Conservation (phyloP, 2,113 vertebrate genomes). For the Origma solitaria region DNA sequence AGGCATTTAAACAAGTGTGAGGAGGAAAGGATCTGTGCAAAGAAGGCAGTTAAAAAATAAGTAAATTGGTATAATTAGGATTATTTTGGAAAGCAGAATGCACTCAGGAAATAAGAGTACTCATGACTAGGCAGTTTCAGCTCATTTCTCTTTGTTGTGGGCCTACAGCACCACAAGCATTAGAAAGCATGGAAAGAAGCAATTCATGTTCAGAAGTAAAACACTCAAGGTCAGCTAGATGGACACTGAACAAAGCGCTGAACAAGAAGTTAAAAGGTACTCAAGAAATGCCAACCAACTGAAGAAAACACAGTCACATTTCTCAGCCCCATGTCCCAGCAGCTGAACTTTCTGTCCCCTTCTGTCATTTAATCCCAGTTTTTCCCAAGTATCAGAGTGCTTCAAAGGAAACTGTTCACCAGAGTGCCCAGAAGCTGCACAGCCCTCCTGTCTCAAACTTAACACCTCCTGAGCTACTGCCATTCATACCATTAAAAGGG, state of each 20-base stretch:
- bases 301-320: background rate
- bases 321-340: background rate
- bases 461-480: background rate
- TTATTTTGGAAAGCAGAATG: background rate
- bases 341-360: constrained; percentile 21
- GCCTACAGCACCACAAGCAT: background rate
- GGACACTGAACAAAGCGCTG: background rate
- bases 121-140: background rate
- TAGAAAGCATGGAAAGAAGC: background rate
- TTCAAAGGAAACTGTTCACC: background rate
- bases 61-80: background rate
- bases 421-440: background rate
- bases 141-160: background rate
- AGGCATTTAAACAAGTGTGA: background rate
- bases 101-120: background rate
- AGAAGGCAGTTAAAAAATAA: background rate
- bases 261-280: background rate
- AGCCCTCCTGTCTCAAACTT: background rate
- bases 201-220: background rate
- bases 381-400: background rate
- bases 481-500: background rate
- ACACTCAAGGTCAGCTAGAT: background rate
- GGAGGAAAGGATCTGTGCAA: background rate
- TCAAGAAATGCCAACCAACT: background rate
- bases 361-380: constrained; percentile 22